phyloP scores from a whole-genome alignment of 2,888 invertebrate genomes.

The Agonopterix arenella region DNA sequence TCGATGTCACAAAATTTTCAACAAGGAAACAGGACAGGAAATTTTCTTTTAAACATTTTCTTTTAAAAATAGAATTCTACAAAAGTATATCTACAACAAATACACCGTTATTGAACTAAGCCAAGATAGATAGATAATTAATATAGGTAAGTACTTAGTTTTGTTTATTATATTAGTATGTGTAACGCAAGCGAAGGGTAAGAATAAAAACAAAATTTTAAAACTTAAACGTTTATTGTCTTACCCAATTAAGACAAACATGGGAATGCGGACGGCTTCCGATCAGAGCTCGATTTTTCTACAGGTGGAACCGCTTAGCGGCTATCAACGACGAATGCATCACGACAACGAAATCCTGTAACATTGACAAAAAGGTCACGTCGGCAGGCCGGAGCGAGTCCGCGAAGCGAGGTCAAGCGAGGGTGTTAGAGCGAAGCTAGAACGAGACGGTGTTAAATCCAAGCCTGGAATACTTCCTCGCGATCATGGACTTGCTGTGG shows the following conservation, averaged over 20 bases:
- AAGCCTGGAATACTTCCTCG: constrained; percentile 82
- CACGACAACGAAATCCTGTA: constrained; percentile 71
- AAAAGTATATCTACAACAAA: too few relatives aligned
- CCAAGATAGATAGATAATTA: too few relatives aligned
- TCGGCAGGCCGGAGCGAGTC: constrained; percentile 39
- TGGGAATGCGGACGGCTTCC: constrained; percentile 68
- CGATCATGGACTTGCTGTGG: constrained; percentile 85
- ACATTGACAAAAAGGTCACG: constrained; percentile 68
- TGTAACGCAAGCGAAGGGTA: constrained; percentile 40
- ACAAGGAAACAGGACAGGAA: too few relatives aligned
- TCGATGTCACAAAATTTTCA: neutral
- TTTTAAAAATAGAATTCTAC: too few relatives aligned
- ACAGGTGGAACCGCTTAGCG: constrained; percentile 22
- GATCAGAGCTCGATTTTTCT: constrained; percentile 28
- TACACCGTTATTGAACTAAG: too few relatives aligned
- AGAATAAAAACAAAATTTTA: constrained; percentile 33
- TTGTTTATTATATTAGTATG: too few relatives aligned
- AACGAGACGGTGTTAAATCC: constrained; percentile 70
- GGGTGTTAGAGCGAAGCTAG: constrained; percentile 69
- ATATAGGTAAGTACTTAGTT: too few relatives aligned
- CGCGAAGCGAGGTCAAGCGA: constrained; percentile 64
- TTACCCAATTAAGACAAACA: constrained; percentile 53
- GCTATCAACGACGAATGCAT: constrained; percentile 28
- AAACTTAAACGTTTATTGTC: constrained; percentile 65
- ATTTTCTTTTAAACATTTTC: too few relatives aligned